phyloP scores from a whole-genome alignment of 53 echinoderm and acorn worm genomes.

The Zoroaster sp. region DNA sequence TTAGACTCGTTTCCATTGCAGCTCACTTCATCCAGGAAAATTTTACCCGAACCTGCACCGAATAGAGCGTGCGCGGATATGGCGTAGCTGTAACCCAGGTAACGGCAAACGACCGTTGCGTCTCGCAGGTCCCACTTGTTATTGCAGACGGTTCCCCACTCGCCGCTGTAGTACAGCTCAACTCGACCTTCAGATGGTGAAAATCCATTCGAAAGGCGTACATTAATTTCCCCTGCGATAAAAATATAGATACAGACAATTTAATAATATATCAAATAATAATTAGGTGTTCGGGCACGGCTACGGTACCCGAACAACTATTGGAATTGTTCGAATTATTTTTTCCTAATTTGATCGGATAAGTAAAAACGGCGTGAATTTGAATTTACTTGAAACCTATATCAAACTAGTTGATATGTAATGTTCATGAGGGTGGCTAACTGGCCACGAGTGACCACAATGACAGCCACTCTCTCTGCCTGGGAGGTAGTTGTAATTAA shows the following conservation, averaged over 20 bases:
- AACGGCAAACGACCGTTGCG: background rate
- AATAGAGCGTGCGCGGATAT: background rate
- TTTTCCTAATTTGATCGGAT: too few species aligned
- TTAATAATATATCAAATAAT: too few species aligned
- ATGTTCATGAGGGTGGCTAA: too few species aligned
- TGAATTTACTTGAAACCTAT: too few species aligned
- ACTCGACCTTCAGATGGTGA: background rate
- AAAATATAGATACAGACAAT: background rate
- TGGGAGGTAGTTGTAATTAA: too few species aligned
- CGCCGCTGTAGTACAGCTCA: background rate
- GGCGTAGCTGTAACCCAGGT: background rate
- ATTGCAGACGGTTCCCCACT: background rate
- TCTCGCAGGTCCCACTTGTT: slow-evolving; percentile 6
- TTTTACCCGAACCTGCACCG: slow-evolving; percentile 41
- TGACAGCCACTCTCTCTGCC: too few species aligned
- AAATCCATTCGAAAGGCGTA: background rate
- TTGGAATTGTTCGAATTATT: too few species aligned
- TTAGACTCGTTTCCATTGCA: slow-evolving; percentile 44
- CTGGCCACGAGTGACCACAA: too few species aligned
- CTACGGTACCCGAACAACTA: too few species aligned
- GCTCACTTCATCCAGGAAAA: slow-evolving; percentile 46
- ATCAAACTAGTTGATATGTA: too few species aligned
- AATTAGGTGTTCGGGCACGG: too few species aligned
- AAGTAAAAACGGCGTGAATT: too few species aligned
- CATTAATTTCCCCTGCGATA: background rate